Percentiles rank a stretch among this genome's conserved stretches.
phyloP scores from a whole-genome alignment of 2,888 invertebrate genomes.

The Acrobasis suavella region DNA sequence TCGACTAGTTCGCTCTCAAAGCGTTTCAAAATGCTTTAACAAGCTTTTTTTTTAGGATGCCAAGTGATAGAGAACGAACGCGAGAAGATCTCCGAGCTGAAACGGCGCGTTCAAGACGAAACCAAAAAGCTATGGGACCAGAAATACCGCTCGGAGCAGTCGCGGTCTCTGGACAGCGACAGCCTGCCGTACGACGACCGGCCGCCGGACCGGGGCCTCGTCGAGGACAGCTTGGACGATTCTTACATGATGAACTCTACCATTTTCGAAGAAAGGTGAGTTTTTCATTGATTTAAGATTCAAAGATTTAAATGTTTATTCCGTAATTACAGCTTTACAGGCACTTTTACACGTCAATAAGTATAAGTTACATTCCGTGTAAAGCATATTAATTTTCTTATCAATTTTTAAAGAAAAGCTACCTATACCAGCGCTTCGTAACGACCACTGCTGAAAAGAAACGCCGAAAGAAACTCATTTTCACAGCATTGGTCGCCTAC shows the following conservation, averaged over 20 bases:
- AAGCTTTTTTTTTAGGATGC: constrained; percentile 83
- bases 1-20: too few species aligned
- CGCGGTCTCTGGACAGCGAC: constrained; percentile 54
- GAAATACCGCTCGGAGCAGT: constrained; percentile 49
- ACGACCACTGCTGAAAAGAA: too few species aligned
- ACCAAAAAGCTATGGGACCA: constrained; percentile 93
- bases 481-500: too few species aligned
- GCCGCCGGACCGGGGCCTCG: constrained; percentile 32
- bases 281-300: not conserved
- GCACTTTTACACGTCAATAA: too few species aligned
- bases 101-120: constrained; percentile 93
- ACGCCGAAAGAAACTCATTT: too few species aligned
- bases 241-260: constrained; percentile 60
- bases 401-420: too few species aligned
- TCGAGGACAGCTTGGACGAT: constrained; percentile 61
- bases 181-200: constrained; percentile 37
- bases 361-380: too few species aligned
- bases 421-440: too few species aligned
- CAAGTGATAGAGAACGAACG: constrained; percentile 96
- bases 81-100: constrained; percentile 92
- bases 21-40: not conserved
- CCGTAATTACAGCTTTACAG: too few species aligned
- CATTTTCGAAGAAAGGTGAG: constrained; percentile 71
- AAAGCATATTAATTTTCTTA: too few species aligned
- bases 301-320: too few species aligned